Evolutionary conservation across 2,888 invertebrate genomes (phyloP).

Genomic region (Catotricha subobsoleta): DNA sequence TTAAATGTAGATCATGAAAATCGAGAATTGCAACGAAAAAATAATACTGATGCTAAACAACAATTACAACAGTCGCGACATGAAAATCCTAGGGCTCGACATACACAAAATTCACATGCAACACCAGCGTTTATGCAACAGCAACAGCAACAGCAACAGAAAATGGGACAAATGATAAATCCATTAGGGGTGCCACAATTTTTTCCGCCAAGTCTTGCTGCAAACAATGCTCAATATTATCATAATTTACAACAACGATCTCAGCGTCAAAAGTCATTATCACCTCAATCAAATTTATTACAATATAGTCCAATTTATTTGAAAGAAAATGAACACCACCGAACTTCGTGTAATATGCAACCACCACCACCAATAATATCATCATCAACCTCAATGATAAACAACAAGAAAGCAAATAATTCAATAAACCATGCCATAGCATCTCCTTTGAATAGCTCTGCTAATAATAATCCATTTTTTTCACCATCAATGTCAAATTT

Average conservation of each 20-base stretch:
- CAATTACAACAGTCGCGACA: constrained; percentile 5
- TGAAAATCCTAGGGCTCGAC: constrained; percentile 7
- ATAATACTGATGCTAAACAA: constrained; percentile 8
- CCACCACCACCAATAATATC: background rate
- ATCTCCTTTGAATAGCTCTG: no score
- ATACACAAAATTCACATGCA: constrained; percentile 12
- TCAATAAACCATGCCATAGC: background rate
- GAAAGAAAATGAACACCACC: constrained; percentile 2
- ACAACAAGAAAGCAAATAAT: no score
- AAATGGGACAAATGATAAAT: constrained; percentile 4
- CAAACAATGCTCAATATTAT: constrained; percentile 18
- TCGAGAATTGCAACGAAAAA: constrained; percentile 32
- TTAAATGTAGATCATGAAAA: constrained; percentile 8
- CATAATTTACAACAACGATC: constrained; percentile 28
- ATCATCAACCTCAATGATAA: background rate
- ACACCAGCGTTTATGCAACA: constrained; percentile 8
- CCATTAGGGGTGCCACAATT: constrained; percentile 1
- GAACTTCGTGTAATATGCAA: constrained; percentile 2
- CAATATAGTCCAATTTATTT: background rate
- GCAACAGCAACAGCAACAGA: constrained; percentile 12
- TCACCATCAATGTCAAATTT: background rate
- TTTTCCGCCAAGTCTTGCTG: background rate
- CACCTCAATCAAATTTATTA: background rate
- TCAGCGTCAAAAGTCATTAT: background rate
- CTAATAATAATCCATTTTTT: constrained; percentile 5